Conservation (phyloP, 2,797 vertebrate species). For the Cryptoblepharus egeriae region DNA sequence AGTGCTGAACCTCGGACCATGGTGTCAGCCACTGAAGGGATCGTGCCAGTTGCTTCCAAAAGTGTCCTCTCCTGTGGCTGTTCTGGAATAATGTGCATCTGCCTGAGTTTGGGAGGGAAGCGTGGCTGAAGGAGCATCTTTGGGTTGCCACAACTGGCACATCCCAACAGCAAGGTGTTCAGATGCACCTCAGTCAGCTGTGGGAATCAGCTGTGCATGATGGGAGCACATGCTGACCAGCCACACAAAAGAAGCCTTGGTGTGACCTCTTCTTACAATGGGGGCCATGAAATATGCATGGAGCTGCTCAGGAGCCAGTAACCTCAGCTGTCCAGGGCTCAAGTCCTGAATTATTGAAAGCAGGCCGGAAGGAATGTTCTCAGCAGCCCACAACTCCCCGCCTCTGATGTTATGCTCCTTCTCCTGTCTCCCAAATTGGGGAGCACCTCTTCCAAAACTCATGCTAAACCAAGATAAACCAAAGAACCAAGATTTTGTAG, state of each 20-base stretch:
- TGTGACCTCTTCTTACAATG: not conserved
- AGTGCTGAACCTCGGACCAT: not conserved
- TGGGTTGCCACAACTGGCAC: not conserved
- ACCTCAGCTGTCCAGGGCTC: slow-evolving; percentile 17
- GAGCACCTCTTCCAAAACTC: not conserved
- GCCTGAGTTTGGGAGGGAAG: not conserved
- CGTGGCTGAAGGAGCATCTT: not conserved
- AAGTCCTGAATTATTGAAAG: slow-evolving; percentile 32
- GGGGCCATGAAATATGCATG: slow-evolving; percentile 33
- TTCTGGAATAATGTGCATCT: not conserved
- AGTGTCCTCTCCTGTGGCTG: not conserved
- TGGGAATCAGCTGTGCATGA: slow-evolving; percentile 1
- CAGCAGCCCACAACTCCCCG: rapidly evolving
- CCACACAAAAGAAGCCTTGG: not conserved
- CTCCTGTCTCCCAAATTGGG: no score
- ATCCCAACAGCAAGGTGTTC: not conserved
- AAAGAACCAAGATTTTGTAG: no score
- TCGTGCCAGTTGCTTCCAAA: not conserved
- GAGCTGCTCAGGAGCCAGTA: slow-evolving; percentile 3
- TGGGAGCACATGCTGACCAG: not conserved
- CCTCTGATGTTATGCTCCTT: not conserved
- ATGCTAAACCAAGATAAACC: not conserved
- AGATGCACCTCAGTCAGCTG: not conserved
- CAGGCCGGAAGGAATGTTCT: rapidly evolving
- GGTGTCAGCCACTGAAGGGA: not conserved